Conservation (phyloP, 2,797 vertebrate species). For the Sebastes jordani region DNA sequence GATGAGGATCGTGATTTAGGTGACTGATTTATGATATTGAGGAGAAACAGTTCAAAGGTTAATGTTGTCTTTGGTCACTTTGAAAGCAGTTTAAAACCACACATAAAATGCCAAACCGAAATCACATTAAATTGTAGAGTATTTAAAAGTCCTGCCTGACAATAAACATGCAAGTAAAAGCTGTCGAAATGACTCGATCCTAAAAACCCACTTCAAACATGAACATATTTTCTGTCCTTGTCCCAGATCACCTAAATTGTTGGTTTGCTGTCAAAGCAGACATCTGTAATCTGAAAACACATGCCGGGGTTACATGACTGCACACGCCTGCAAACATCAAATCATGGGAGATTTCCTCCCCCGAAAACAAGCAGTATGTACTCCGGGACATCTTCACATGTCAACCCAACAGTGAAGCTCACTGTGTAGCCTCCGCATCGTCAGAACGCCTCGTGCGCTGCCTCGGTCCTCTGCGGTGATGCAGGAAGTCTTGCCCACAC, state of each 20-base stretch:
- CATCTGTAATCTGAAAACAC: slow-evolving; percentile 63
- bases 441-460: not conserved
- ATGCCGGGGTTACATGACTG: slow-evolving; percentile 62
- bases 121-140: not conserved
- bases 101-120: not conserved
- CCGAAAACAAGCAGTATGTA: not conserved
- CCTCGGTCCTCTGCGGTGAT: not conserved
- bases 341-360: slow-evolving; percentile 38
- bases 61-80: not conserved
- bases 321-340: slow-evolving; percentile 57
- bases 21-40: not conserved
- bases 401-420: slow-evolving; percentile 12
- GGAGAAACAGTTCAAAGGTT: not conserved
- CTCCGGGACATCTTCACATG: slow-evolving; percentile 1
- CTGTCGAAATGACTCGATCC: not conserved
- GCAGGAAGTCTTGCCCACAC: slow-evolving; percentile 8
- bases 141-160: not conserved
- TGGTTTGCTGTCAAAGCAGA: slow-evolving; percentile 58
- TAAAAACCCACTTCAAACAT: slow-evolving; percentile 6
- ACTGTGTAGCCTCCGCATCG: slow-evolving; percentile 3
- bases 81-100: not conserved
- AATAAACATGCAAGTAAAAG: not conserved
- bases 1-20: not conserved
- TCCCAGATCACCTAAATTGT: slow-evolving; percentile 55
- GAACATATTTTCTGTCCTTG: slow-evolving; percentile 26